Conservation (phyloP, 2,888 invertebrate genomes). For the Andrena marginata region DNA sequence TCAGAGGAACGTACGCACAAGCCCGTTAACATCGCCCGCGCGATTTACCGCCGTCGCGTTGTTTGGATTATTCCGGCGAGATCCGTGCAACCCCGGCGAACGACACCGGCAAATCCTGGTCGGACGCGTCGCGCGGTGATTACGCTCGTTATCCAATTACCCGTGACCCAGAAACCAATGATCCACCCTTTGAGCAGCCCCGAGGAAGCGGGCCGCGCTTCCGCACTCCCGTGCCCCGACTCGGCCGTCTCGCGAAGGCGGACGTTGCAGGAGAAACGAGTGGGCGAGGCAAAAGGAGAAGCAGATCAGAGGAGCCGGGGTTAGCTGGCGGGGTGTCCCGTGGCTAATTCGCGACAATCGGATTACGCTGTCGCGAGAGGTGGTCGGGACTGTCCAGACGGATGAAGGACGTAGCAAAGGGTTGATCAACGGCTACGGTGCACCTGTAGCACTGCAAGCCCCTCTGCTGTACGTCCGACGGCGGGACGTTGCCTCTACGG, state of each 20-base stretch:
- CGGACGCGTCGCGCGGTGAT: slow-evolving; percentile 21
- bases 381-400: slow-evolving; percentile 3
- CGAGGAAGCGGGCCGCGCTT: not conserved
- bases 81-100: slow-evolving; percentile 2
- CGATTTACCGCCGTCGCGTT: not conserved
- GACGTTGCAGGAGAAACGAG: not conserved
- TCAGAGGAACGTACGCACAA: not conserved
- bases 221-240: not conserved
- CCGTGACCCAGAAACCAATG: slow-evolving; percentile 47
- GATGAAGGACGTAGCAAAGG: slow-evolving; percentile 23
- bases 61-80: slow-evolving; percentile 13
- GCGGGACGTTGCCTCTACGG: not conserved
- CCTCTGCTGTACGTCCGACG: slow-evolving; percentile 33
- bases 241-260: not conserved
- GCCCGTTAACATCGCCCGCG: not conserved
- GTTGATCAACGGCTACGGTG: slow-evolving; percentile 15
- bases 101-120: not conserved
- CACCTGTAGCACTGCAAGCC: slow-evolving; percentile 68
- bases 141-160: slow-evolving; percentile 45
- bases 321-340: slow-evolving; percentile 3
- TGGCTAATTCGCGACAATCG: slow-evolving; percentile 54
- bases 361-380: slow-evolving; percentile 33
- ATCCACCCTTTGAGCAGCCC: not conserved
- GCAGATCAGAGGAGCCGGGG: slow-evolving; percentile 5
- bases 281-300: not conserved